phyloP scores from a whole-genome alignment of 2,797 vertebrate genomes.

The Saxicola maurus region DNA sequence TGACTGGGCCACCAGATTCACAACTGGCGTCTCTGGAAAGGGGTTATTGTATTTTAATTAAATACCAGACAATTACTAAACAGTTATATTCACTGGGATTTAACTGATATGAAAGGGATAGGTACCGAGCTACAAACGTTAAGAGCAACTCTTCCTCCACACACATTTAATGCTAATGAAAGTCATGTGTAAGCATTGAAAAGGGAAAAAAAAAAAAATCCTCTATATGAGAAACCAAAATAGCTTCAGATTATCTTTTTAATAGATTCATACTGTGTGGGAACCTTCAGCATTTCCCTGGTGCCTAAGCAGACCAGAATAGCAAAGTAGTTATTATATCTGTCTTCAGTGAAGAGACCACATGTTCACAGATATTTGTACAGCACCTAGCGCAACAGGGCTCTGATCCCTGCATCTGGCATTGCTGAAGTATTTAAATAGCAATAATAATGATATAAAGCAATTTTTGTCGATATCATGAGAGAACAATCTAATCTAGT shows the following conservation, averaged over 20 bases:
- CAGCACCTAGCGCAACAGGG: slow-evolving; percentile 50
- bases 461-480: slow-evolving; percentile 51
- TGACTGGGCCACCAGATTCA: slow-evolving; percentile 71
- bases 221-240: slow-evolving; percentile 65
- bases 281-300: slow-evolving; percentile 70
- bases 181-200: slow-evolving; percentile 64
- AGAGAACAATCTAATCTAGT: slow-evolving; percentile 61
- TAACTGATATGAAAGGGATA: slow-evolving; percentile 58
- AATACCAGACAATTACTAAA: slow-evolving; percentile 71
- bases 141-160: slow-evolving; percentile 36
- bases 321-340: slow-evolving; percentile 70
- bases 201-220: slow-evolving; percentile 20
- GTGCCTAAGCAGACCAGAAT: slow-evolving; percentile 67
- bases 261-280: slow-evolving; percentile 72
- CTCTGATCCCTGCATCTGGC: slow-evolving; percentile 50
- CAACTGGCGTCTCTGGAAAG: slow-evolving; percentile 70
- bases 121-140: slow-evolving; percentile 52
- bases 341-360: slow-evolving; percentile 58
- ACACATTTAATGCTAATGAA: slow-evolving; percentile 67
- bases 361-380: slow-evolving; percentile 59
- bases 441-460: slow-evolving; percentile 51
- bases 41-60: slow-evolving; percentile 72
- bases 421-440: slow-evolving; percentile 46
- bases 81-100: slow-evolving; percentile 61
- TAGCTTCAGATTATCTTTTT: slow-evolving; percentile 72